Base-by-base conservation (phyloP, 2,888 invertebrate genomes). In the Macaria liturata region DNA sequence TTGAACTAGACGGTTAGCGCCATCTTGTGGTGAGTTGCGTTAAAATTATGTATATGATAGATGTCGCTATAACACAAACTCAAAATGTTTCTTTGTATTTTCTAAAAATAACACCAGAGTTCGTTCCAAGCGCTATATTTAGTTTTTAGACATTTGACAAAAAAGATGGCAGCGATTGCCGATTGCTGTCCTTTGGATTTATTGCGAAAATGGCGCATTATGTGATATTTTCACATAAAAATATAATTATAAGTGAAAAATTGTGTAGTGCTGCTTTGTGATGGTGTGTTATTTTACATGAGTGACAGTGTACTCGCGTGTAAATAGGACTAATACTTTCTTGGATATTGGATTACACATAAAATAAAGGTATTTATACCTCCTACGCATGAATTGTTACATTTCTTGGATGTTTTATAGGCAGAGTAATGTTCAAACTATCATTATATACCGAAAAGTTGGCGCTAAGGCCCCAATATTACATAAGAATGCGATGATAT, bases 71-170 rank as follows among this genome's bases (percentile, higher is more conserved):
- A 40, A 64, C 72, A 60, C 56, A 62, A 59, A 50, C 47, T 65
- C 62, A 64, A 68, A 76, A 75, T 71, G 70, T 76, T 78, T 76
- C 70, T 65, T 71, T 71, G 74, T 84, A 86, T 80, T 91, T 82
- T 86, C 91, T 91, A 91, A 90, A 91, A 91, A 91, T 91, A 91
- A 88, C 91, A 83, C 90, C 85, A 91, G 91, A 91, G 91, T 91
- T 91, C 91, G 91, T 91, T 84, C 81, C 76, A 81, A 86, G 86
- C 90, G 86, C 87, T 91, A 91, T 88, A 88, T 85, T 90, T 91
- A 91, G 91, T 89, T 86, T 86, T 88, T 86, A 91, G 89, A 89
- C 88, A 89, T 91, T 91, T 91, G 91, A 91, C 90, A 91, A 90
- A 91, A 91, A 91, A 91, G 91, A 91, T 91, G 91, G 91, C 91